Conservation (phyloP, 2,797 vertebrate genomes). For the Sebastes baramenuke region DNA sequence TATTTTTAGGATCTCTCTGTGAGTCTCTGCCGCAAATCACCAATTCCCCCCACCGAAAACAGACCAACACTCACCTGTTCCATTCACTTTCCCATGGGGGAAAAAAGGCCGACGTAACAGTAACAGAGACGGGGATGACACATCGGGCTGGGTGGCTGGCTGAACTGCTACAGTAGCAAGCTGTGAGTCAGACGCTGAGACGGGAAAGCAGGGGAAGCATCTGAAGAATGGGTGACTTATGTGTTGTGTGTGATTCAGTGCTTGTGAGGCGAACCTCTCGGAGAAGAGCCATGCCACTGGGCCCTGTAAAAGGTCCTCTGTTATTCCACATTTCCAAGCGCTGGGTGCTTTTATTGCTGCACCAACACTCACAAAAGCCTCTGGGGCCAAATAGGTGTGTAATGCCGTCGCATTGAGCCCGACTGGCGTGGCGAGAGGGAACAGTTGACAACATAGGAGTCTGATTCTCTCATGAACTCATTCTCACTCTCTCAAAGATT, state of each 20-base stretch:
- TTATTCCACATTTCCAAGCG: conserved; percentile 81
- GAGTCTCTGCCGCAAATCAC: conserved; percentile 45
- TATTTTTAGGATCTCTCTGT: conserved; percentile 64
- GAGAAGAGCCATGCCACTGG: conserved; percentile 63
- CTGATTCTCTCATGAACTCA: conserved; percentile 54
- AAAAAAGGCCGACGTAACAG: conserved; percentile 55
- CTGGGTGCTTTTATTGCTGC: conserved; percentile 75
- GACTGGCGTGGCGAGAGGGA: conserved; percentile 43
- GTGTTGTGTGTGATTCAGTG: conserved; percentile 58
- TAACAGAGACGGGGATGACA: conserved; percentile 63
- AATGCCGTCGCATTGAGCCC: conserved; percentile 38
- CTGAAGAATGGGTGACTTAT: conserved; percentile 74
- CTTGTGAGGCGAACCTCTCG: conserved; percentile 60
- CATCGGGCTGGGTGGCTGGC: conserved; percentile 55
- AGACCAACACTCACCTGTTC: conserved; percentile 72
- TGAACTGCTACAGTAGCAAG: conserved; percentile 54
- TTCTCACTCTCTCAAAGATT: conserved; percentile 38
- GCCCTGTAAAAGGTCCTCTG: conserved; percentile 75
- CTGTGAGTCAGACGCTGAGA: conserved; percentile 63
- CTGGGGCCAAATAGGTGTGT: conserved; percentile 69
- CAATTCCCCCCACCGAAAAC: conserved; percentile 63
- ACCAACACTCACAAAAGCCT: conserved; percentile 75
- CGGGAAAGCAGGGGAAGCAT: conserved; percentile 64
- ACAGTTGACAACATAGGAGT: conserved; percentile 60
- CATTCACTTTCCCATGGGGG: conserved; percentile 66